Conservation (phyloP, 2,113 vertebrate genomes). For the Crotalus tigris region DNA sequence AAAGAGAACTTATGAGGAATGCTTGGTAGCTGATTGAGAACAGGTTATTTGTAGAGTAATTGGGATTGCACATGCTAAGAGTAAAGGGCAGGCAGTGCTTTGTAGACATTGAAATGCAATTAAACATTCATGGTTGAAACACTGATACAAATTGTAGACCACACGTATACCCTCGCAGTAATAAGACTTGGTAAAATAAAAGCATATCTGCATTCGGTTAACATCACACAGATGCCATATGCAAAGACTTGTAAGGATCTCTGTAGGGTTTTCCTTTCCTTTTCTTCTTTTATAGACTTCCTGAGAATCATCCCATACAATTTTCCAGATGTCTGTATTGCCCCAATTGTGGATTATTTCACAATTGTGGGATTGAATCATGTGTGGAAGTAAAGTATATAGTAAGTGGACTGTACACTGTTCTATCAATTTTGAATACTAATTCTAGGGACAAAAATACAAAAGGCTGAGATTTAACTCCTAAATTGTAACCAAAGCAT, state of each 20-base stretch:
- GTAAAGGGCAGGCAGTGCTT: not conserved
- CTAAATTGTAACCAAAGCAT: not conserved
- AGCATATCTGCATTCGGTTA: slow-evolving; percentile 26
- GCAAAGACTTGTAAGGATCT: slow-evolving; percentile 29
- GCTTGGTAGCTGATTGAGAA: slow-evolving; percentile 20
- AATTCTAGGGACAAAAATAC: not conserved
- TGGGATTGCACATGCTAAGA: slow-evolving; percentile 24
- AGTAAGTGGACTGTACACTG: not conserved
- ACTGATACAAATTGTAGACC: slow-evolving; percentile 8
- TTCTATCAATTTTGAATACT: not conserved
- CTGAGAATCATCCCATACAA: not conserved
- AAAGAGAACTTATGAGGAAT: not conserved
- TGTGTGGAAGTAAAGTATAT: not conserved
- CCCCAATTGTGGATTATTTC: not conserved
- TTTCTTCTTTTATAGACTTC: not conserved
- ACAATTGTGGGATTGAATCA: not conserved
- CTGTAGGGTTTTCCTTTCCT: not conserved
- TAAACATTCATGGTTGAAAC: not conserved
- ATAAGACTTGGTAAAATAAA: slow-evolving; percentile 28
- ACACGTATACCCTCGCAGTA: not conserved
- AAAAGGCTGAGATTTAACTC: not conserved
- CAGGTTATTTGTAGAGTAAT: not conserved
- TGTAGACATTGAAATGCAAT: slow-evolving; percentile 1
- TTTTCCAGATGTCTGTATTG: not conserved
- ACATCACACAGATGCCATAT: not conserved